Evolutionary conservation across 2,113 vertebrate genomes (phyloP).

Genomic region (Campylomormyrus tamandua): DNA sequence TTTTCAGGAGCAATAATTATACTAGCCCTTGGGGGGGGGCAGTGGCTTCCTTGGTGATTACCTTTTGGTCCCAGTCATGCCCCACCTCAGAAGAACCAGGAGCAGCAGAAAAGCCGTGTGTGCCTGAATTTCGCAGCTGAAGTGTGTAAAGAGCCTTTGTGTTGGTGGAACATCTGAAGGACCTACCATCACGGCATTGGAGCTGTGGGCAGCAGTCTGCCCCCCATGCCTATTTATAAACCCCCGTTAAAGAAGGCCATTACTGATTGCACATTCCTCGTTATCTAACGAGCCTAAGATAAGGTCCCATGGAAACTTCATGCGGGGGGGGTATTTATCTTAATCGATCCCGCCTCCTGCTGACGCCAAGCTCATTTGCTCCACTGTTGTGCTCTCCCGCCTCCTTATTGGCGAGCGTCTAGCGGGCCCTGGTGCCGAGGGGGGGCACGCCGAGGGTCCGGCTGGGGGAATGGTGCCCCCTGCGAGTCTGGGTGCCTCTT

Average conservation of each 20-base stretch:
- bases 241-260: background rate
- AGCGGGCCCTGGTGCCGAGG: background rate
- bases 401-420: background rate
- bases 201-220: background rate
- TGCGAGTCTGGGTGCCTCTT: background rate
- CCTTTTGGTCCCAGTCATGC: background rate
- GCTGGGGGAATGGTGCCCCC: background rate
- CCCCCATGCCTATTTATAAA: background rate
- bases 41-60: background rate
- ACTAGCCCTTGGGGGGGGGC: background rate
- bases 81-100: background rate
- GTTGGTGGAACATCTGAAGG: background rate
- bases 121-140: background rate
- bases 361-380: background rate
- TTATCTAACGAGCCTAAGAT: background rate
- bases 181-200: background rate
- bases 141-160: background rate
- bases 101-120: background rate
- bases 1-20: constrained; percentile 34
- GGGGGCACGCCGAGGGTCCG: background rate
- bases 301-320: background rate
- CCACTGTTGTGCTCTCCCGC: background rate
- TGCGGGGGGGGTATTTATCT: background rate
- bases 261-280: background rate
- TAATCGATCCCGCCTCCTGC: background rate